Evolutionary conservation across 2,797 vertebrate genomes (phyloP).

Genomic region (Neopelma chrysocephalum): DNA sequence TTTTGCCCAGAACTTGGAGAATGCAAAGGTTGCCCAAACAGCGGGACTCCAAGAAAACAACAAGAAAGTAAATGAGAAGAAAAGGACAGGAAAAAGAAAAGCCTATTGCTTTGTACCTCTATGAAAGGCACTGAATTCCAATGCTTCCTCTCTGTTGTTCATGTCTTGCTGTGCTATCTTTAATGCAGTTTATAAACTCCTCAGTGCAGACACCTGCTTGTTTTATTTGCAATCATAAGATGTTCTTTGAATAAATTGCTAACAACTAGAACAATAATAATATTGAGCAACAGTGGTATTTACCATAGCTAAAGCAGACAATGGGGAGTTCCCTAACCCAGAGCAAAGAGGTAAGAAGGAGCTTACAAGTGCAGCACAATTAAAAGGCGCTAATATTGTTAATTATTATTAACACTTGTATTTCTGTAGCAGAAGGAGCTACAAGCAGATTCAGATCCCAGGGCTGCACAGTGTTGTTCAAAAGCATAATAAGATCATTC

Average conservation of each 20-base stretch:
- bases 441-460: conserved; percentile 23
- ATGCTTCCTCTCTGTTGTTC: neutral
- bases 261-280: conserved; percentile 3
- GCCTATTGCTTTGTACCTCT: neutral
- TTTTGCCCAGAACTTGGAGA: neutral
- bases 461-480: neutral
- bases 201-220: conserved; percentile 10
- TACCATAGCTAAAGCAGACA: conserved; percentile 25
- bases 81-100: neutral
- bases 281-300: conserved; percentile 8
- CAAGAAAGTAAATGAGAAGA: neutral
- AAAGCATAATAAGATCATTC: conserved; percentile 9
- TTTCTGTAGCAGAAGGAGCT: conserved; percentile 19
- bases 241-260: conserved; percentile 51
- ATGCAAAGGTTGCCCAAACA: neutral
- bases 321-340: conserved; percentile 19
- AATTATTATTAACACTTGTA: conserved; percentile 47
- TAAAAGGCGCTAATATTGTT: conserved; percentile 41
- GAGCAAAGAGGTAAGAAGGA: neutral
- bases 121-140: neutral
- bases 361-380: conserved; percentile 11
- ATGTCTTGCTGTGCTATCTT: conserved; percentile 27
- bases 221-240: conserved; percentile 49
- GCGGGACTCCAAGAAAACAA: neutral
- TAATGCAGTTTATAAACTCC: conserved; percentile 10